Evolutionary conservation across 2,888 invertebrate genomes (phyloP), one percentile per base, ranked within the genome.

Genomic region (Rhorus exstirpatorius): DNA sequence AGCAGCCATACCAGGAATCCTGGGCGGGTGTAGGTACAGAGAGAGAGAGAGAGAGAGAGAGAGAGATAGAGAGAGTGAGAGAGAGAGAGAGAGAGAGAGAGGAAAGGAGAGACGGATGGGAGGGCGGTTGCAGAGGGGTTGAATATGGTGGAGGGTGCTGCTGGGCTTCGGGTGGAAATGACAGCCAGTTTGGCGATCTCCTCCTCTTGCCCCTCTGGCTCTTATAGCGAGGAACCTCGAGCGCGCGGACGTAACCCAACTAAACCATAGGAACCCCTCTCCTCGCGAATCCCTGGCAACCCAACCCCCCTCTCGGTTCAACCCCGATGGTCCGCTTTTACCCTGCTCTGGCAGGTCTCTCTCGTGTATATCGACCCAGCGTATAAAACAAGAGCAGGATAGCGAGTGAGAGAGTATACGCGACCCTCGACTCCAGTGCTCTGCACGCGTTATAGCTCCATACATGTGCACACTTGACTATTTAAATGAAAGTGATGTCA

Each of bases 101-200:
- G 49, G 17, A 49, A 35, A 51, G 51, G 44, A 26, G 58, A 24
- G 35, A 41, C 51, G 31, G 65, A 70, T 35, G 60, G 74, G 38
- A 24, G 46, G 67, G 58, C 49, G 58, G 82, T 24, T 79, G 61
- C 55, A 63, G 58, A 65, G 80, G 72, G 55, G 76, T 72, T 77
- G 77, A 79, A 77, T 55, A 68, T 78, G 67, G 82, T 58, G 31
- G 74, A 65, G 72, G 80, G 80, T 70, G 58, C 74, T 46, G 78
- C 71, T 46, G 74, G 80, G 80, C 49, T 83, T 78, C 75, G 85
- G 83, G 83, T 86, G 83, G 80, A 83, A 85, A 85, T 85, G 85
- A 85, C 86, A 86, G 85, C 82, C 83, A 85, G 84, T 85, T 86
- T 83, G 84, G 85, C 81, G 63, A 85, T 79, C 77, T 78, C 82